These are phyloP conservation scores for Vanessa cardui DNA, from an alignment of 2,888 invertebrate species.

Conservation along the genomic window DNA sequence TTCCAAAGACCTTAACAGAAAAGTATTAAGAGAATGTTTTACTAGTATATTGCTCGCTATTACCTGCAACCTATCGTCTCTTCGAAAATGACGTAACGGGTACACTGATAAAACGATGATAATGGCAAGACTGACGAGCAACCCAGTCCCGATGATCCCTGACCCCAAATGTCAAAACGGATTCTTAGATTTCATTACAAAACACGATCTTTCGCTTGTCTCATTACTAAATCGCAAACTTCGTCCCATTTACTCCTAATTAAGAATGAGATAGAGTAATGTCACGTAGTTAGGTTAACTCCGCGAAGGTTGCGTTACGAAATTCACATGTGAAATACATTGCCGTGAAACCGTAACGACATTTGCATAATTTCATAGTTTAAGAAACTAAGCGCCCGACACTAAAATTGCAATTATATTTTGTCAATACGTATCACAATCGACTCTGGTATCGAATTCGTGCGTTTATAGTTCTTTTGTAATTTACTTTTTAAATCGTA, in stretches of 20 bases:
- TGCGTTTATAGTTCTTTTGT: conserved; percentile 37
- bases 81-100: too few relatives aligned
- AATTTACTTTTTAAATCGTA: conserved; percentile 15
- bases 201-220: conserved; percentile 25
- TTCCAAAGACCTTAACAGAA: too few relatives aligned
- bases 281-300: conserved; percentile 53
- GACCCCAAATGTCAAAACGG: too few relatives aligned
- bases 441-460: conserved; percentile 41
- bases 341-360: conserved; percentile 49
- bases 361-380: conserved; percentile 59
- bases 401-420: conserved; percentile 39
- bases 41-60: too few relatives aligned
- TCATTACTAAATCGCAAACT: conserved; percentile 33
- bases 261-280: conserved; percentile 46
- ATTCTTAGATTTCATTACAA: conserved; percentile 2
- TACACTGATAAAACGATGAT: too few relatives aligned
- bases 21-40: too few relatives aligned
- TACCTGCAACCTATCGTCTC: too few relatives aligned
- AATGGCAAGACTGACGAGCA: too few relatives aligned
- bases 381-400: conserved; percentile 51
- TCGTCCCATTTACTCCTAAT: conserved; percentile 46
- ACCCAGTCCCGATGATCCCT: too few relatives aligned
- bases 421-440: conserved; percentile 48
- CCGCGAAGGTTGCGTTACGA: conserved; percentile 50
- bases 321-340: conserved; percentile 53